Evolutionary conservation across 2,113 vertebrate genomes (phyloP).

Genomic region (Oncorhynchus keta): DNA sequence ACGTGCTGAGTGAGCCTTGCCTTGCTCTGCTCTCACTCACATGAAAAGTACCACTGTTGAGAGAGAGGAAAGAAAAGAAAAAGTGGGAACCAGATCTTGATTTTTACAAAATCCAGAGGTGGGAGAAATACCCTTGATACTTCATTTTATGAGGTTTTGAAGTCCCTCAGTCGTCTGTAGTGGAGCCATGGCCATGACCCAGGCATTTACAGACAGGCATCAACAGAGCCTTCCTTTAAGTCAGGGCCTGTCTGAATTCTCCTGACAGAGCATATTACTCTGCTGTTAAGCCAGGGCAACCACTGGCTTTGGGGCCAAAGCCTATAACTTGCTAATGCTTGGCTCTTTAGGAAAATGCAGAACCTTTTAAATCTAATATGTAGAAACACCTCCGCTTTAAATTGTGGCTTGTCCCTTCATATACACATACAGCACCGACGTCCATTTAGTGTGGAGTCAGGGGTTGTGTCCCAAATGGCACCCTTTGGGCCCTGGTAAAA

Average conservation of each 20-base stretch:
- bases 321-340: constrained; percentile 59
- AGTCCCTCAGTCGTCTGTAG: constrained; percentile 66
- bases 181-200: constrained; percentile 70
- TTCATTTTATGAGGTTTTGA: constrained; percentile 68
- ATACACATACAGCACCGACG: no score
- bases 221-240: constrained; percentile 55
- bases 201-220: constrained; percentile 72
- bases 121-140: constrained; percentile 71
- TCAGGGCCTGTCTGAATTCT: constrained; percentile 53
- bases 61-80: constrained; percentile 50
- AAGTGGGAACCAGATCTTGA: constrained; percentile 34
- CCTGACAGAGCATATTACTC: constrained; percentile 63
- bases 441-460: neutral
- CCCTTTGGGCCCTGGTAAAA: no score
- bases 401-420: constrained; percentile 16
- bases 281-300: constrained; percentile 47
- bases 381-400: constrained; percentile 50
- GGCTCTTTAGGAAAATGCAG: constrained; percentile 44
- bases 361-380: constrained; percentile 60
- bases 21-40: constrained; percentile 57
- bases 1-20: constrained; percentile 28
- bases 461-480: no score
- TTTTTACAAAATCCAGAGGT: constrained; percentile 75
- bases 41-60: constrained; percentile 64
- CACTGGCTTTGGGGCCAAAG: constrained; percentile 39